Base-by-base conservation (phyloP, 2,113 vertebrate species). In the Lanius collurio region DNA sequence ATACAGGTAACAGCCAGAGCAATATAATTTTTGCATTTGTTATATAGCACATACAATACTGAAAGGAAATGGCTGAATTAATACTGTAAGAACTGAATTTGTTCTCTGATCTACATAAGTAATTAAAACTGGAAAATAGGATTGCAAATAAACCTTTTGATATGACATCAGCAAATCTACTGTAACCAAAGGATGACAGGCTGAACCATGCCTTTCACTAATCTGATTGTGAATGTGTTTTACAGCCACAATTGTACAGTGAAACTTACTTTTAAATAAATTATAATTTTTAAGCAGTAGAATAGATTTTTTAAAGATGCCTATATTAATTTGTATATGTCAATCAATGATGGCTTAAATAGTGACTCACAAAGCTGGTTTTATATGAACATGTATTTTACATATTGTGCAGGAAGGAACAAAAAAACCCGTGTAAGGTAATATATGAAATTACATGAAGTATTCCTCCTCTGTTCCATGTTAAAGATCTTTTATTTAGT, bases 81-180 rank as follows among this genome's bases (percentile, higher is more conserved):
- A 60, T 79, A 60, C 26, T 50, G 27, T 41, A 83, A 87, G 35
- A 42, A 74, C 15, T 70, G 50, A 94, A 69, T 81, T 92, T 55
- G 16, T 89, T 87, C 75, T 91, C 80, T 96, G 44, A n/a, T 93
- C n/a, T 96, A 83, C 76, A 62, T 42, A 90, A 94, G 55, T 96
- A 97, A 98, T 98, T 98, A 97, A 96, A 97, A 89, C 71, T 92
- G 77, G 93, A 91, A 98, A 96, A 97, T 75, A 56, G 44, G 69
- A 95, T 93, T 97, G 83, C 74, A 91, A 97, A 81, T 95, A 77
- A 92, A 62, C 57, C 22, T 95, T 97, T 95, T 95, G 64, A 94
- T 97, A 90, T 83, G 88, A 59, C 94, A 82, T 97, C 93, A 96
- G 67, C 78, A 87, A 92, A 74, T 95, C 83, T 93, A 64, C 77